Conservation (phyloP, 2,888 invertebrate species). For the Gisinianus flammeolus region DNA sequence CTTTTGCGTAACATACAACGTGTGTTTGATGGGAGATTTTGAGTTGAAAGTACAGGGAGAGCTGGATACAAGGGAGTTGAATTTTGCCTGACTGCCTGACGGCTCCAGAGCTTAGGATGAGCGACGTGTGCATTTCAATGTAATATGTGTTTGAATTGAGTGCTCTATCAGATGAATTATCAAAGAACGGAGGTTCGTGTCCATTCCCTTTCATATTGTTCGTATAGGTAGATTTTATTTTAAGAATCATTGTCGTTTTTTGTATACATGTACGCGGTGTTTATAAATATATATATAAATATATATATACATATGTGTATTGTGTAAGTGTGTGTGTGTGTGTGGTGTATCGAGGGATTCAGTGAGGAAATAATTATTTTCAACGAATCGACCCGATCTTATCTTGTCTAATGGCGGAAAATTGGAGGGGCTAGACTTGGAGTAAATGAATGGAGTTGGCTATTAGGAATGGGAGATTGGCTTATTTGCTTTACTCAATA, state of each 20-base stretch:
- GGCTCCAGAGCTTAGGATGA: neutral
- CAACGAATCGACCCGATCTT: neutral
- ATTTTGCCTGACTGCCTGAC: neutral
- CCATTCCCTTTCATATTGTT: neutral
- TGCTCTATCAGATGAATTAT: slow-evolving; percentile 7
- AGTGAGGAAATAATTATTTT: slow-evolving; percentile 28
- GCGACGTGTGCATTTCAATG: neutral
- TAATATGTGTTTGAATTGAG: slow-evolving; percentile 2
- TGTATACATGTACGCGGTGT: neutral
- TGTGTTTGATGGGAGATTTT: neutral
- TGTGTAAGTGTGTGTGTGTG: neutral
- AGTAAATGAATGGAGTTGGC: neutral
- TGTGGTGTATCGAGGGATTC: neutral
- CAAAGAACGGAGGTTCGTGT: slow-evolving; percentile 18
- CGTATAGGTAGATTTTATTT: neutral
- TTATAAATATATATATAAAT: neutral
- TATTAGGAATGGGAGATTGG: neutral
- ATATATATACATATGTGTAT: neutral
- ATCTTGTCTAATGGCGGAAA: slow-evolving; percentile 19
- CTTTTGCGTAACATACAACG: neutral
- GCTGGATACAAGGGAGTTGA: neutral
- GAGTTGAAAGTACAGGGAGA: neutral
- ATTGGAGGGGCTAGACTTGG: slow-evolving; percentile 9
- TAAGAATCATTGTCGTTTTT: neutral
- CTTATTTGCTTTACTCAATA: neutral